A percentile compares a stretch with the other conserved stretches of the same genome.
Evolutionary conservation across 1,140 invertebrate genomes (phyloP).

Genomic region (Drosophila eugracilis): DNA sequence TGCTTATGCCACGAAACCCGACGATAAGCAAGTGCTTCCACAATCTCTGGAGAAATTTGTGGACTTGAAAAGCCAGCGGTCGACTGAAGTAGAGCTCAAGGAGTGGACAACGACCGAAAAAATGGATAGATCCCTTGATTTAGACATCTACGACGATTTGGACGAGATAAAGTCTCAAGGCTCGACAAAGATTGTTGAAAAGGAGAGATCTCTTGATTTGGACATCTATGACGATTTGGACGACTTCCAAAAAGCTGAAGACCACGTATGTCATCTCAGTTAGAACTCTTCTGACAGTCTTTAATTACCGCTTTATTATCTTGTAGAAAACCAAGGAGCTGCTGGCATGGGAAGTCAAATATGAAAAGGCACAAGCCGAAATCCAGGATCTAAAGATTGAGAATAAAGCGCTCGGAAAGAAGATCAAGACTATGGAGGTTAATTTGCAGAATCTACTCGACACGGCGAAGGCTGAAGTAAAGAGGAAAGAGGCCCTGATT

Average conservation of each 20-base stretch:
- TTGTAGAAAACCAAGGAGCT: conserved; percentile 76
- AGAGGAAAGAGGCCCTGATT: conserved; percentile 71
- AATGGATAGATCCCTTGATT: background rate
- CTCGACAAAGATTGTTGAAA: background rate
- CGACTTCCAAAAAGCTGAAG: conserved; percentile 70
- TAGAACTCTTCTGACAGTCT: too few relatives aligned
- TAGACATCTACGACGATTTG: conserved; percentile 79
- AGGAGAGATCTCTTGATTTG: conserved; percentile 15
- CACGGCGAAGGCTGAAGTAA: conserved; percentile 72
- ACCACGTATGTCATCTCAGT: conserved; percentile 42
- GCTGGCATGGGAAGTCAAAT: conserved; percentile 56
- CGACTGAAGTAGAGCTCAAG: background rate
- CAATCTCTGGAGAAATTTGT: background rate
- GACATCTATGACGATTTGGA: conserved; percentile 80
- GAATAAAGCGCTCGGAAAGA: conserved; percentile 62
- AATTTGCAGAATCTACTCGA: conserved; percentile 74
- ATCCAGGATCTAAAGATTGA: conserved; percentile 43
- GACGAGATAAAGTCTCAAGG: conserved; percentile 23
- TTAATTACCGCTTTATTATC: background rate
- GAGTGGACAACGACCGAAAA: background rate
- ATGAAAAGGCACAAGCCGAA: conserved; percentile 40
- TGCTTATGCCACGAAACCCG: background rate
- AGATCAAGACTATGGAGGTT: conserved; percentile 70
- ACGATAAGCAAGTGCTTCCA: background rate
- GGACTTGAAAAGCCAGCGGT: background rate